A percentile compares a stretch with the other conserved stretches of the same genome.
Evolutionary conservation across 2,113 vertebrate species (phyloP).

Genomic region (Odocoileus virginianus): DNA sequence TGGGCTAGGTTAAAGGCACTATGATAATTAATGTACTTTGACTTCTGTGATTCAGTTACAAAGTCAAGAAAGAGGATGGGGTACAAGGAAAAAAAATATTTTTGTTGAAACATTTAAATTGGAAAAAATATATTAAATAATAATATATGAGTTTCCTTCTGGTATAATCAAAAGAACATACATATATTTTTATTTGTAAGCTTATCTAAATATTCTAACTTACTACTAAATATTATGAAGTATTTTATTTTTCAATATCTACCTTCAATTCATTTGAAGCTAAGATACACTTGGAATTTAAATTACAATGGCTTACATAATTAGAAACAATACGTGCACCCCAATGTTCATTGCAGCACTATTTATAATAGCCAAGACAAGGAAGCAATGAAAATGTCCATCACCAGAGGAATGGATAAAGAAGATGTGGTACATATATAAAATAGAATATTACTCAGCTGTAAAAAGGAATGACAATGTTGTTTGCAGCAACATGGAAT

Average conservation of each 20-base stretch:
- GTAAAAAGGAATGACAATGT: background rate
- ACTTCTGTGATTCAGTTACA: background rate
- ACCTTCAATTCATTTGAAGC: background rate
- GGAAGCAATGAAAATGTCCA: background rate
- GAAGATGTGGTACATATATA: background rate
- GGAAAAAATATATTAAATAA: conserved; percentile 5
- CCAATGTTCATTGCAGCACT: background rate
- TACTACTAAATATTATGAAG: background rate
- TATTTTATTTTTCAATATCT: background rate
- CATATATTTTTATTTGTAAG: background rate
- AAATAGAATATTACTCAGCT: background rate
- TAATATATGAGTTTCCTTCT: background rate
- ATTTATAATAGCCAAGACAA: background rate
- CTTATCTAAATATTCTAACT: background rate
- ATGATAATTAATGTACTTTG: background rate
- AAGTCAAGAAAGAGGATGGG: background rate
- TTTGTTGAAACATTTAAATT: background rate
- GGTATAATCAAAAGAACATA: background rate
- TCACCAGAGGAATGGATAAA: background rate
- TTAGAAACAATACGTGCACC: background rate
- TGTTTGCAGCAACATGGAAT: background rate
- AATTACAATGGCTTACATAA: background rate
- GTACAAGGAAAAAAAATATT: background rate
- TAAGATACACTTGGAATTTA: background rate
- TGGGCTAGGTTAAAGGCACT: background rate